Evolutionary conservation across 2,888 invertebrate species (phyloP).

Genomic region (Zygaena filipendulae): DNA sequence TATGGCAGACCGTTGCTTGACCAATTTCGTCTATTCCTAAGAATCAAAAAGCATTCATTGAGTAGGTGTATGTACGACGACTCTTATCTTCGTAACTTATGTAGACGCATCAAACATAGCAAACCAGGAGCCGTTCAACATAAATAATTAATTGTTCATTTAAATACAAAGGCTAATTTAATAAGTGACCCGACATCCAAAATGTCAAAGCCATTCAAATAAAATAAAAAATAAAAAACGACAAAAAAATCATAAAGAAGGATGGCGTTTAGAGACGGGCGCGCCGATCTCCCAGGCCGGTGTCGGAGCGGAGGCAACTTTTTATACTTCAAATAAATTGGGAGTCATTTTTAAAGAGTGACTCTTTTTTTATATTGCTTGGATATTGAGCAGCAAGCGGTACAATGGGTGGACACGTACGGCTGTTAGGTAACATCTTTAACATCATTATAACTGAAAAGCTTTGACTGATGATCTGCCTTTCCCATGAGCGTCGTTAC

Average conservation of each 20-base stretch:
- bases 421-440: slow-evolving; percentile 63
- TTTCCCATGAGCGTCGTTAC: slow-evolving; percentile 23
- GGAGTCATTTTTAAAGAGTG: slow-evolving; percentile 56
- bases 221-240: slow-evolving; percentile 58
- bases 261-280: slow-evolving; percentile 45
- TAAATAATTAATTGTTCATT: slow-evolving; percentile 61
- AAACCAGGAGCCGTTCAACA: too few relatives aligned
- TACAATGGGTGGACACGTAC: slow-evolving; percentile 65
- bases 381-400: slow-evolving; percentile 42
- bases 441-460: slow-evolving; percentile 68
- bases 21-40: too few relatives aligned
- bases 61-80: too few relatives aligned
- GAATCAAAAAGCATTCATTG: too few relatives aligned
- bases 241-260: slow-evolving; percentile 48
- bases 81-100: too few relatives aligned
- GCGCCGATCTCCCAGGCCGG: slow-evolving; percentile 45
- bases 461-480: slow-evolving; percentile 49
- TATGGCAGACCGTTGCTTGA: too few relatives aligned
- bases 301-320: slow-evolving; percentile 59
- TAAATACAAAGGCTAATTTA: slow-evolving; percentile 69
- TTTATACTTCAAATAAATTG: slow-evolving; percentile 64
- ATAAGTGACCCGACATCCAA: slow-evolving; percentile 61
- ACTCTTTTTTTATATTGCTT: slow-evolving; percentile 40
- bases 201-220: slow-evolving; percentile 57
- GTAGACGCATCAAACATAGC: too few relatives aligned